Evolutionary conservation across 2,797 vertebrate species (phyloP), one percentile per base, ranked within the genome.

Genomic region (Muscicapa striata): DNA sequence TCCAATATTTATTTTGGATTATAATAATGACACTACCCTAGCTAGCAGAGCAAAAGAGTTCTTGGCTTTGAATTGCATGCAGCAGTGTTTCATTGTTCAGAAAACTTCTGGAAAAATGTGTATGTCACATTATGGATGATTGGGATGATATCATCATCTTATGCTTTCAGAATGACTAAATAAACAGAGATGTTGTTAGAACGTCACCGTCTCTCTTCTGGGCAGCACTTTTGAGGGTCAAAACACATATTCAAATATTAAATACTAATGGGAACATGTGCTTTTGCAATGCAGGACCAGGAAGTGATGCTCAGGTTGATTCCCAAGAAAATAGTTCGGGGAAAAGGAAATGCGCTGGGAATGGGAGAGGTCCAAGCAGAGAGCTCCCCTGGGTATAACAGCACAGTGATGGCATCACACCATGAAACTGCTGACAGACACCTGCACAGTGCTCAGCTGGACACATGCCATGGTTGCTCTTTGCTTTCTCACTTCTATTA

Each of bases 381-480:
- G 38, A 70, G 7, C 16, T 69, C 6, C 21, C 21, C 9, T 30
- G 10, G 8, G 5, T 69, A 10, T 13, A 49, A 19, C 8, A 55
- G 62, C 27, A 22, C 0, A 2, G 10, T 0, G 1, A 62, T 49
- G n/a, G 10, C n/a, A 29, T 26, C 18, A 34, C 29, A 67, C 27
- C 29, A 45, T 54, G 57, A 55, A 58, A 29, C 24, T 75, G 13
- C 21, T 59, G 72, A 34, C 17, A 52, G 29, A 24, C 43, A 57
- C 20, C 4, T 55, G 24, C 40, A 19, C 7, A 34, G 26, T 16
- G 26, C 14, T 89, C 26, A 20, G 43, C 34, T 48, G 15, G 48
- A n/a, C 46, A 41, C 32, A 30, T 41, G 32, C 30, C 5, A 4
- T 36, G 11, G 13, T 54, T 51, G 48, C 84, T 70, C n/a, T 19